Base-by-base conservation (phyloP, 2,797 vertebrate genomes). In the Eulemur coronatus region DNA sequence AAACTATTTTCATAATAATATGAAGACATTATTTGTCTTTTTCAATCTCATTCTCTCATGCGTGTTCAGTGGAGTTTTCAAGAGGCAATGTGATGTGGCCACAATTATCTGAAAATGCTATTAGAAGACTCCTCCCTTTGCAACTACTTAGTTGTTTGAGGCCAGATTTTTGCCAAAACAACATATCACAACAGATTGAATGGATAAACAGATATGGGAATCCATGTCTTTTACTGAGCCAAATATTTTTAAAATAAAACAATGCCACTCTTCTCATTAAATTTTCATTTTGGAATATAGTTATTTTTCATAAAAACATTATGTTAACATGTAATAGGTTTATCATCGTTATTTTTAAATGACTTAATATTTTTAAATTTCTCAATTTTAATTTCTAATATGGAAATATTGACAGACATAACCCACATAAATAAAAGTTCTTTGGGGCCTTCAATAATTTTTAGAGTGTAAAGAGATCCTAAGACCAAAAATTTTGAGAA, bases 361-460 rank as follows among this genome's bases (percentile, higher is more conserved):
- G 38, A 94, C 41, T 86, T 84, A 88, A 22, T 73, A 22, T 26
- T 41, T 55, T 86, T 63, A 35, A 85, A 89, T 78, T 89, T 92
- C n/a, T 94, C 87, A 80, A 69, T 80, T 85, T 93, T 76, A 94
- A 57, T 69, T 94, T 95, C 41, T 52, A 91, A 76, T 69, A 84
- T 67, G 20, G 55, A 91, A 93, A 92, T 57, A 59, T 0, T 22
- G 38, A 61, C 73, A 81, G 38, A 41, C n/a, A 65, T 48, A 89
- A 89, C 2, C 30, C 35, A 70, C 35, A 91, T n/a, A 91, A 67
- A 90, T 17, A 92, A 93, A 81, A 91, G 6, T 9, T 78, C 38
- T 61, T 33, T 50, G 33, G 33, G 22, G 63, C 59, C 38, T 41
- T 93, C 65, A 85, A 28, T 79, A 61, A 59, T 91, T 85, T 94